Conservation (phyloP, 2,888 invertebrate species). For the Caenorhabditis auriculariae region DNA sequence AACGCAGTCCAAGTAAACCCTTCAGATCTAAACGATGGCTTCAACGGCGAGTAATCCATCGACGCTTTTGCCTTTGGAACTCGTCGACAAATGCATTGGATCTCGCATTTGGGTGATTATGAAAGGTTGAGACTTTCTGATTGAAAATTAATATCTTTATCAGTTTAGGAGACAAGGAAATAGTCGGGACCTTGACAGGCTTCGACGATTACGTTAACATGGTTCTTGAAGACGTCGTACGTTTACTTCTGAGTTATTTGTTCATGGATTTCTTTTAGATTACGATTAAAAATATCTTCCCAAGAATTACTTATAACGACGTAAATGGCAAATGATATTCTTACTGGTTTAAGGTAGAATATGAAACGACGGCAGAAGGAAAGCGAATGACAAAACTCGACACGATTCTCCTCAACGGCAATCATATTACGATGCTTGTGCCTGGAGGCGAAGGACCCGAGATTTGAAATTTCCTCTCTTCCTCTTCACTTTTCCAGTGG, state of each 20-base stretch:
- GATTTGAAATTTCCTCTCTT: constrained; percentile 46
- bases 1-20: no score
- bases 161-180: constrained; percentile 80
- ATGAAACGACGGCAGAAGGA: constrained; percentile 92
- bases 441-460: constrained; percentile 62
- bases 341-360: constrained; percentile 28
- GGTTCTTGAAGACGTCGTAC: constrained; percentile 60
- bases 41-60: constrained; percentile 44
- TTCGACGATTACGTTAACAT: constrained; percentile 63
- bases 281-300: background rate
- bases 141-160: background rate
- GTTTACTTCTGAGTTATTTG: constrained; percentile 40
- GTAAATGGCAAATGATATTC: background rate
- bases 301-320: background rate
- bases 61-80: constrained; percentile 71
- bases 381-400: constrained; percentile 80
- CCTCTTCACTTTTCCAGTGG: no score
- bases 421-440: constrained; percentile 89
- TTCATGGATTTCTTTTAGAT: background rate
- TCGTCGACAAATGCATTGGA: constrained; percentile 99
- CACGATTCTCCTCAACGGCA: constrained; percentile 95
- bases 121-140: constrained; percentile 71
- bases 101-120: constrained; percentile 98
- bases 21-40: constrained; percentile 29
- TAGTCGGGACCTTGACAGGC: constrained; percentile 90